Base-by-base conservation (phyloP, 2,113 vertebrate species). In the Lagopus muta region DNA sequence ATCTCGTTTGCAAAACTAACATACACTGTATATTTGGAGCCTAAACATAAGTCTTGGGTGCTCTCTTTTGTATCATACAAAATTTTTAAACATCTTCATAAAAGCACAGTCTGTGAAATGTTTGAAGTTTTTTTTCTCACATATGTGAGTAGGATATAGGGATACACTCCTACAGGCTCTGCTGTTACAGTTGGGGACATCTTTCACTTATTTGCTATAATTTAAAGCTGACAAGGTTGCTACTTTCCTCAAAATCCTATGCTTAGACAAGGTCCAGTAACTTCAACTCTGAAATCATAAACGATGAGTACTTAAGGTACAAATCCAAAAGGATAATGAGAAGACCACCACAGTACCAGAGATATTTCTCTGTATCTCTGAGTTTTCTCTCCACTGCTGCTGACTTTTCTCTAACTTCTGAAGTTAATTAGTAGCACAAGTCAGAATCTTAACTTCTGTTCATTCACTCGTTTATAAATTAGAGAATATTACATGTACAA, bases 391-490 rank as follows among this genome's bases (percentile, higher is more conserved):
- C 72, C 48, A 55, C 10, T 55, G 28, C 45, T 76, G 57, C 54
- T 66, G 40, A 0, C 93, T 91, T 72, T 45, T 88, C 18, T 70
- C 16, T 34, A 48, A 1, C 42, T 73, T 85, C 67, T 82, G 8
- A 89, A 72, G 64, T 43, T 6, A 90, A 0, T 55, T 52, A 69
- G 32, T 42, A 84, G 57, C 48, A 28, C 24, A 19, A 90, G 20
- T 65, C 66, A 82, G 62, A 52, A 78, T 19, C 71, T 88, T 72
- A 83, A 77, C 57, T 18, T 38, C 66, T 92, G 52, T 86, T 88
- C 92, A 47, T 69, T 93, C 77, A 69, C 43, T 87, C 65, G 20
- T 48, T 78, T 93, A 43, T 79, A 73, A 84, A 94, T 75, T 5
- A 78, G 81, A 67, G 58, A 92, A 66, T 67, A 75, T 28, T 69